A percentile compares a stretch with the other conserved stretches of the same genome.
phyloP scores from a whole-genome alignment of 2,113 vertebrate species.

The Tragelaphus scriptus region DNA sequence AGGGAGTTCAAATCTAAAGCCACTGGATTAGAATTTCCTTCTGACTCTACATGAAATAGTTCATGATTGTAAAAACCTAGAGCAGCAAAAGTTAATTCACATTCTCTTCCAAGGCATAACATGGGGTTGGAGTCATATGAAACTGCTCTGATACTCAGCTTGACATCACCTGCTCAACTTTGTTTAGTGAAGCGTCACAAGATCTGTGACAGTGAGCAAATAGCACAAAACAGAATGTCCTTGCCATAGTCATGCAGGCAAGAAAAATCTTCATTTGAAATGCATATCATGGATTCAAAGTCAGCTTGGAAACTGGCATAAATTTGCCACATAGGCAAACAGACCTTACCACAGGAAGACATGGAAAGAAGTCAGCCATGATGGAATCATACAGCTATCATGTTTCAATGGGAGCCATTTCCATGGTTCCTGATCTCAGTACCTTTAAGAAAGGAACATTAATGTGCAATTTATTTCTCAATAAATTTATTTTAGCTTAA shows the following conservation, averaged over 20 bases:
- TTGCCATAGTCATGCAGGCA: not conserved
- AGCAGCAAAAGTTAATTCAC: not conserved
- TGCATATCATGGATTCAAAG: not conserved
- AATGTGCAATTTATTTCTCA: not conserved
- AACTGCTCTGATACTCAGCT: not conserved
- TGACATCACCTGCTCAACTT: not conserved
- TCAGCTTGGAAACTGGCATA: conserved; percentile 35
- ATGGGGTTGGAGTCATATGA: not conserved
- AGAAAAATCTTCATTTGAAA: conserved; percentile 20
- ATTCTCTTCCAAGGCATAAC: not conserved
- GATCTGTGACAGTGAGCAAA: not conserved
- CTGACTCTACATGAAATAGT: not conserved
- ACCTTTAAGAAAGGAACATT: not conserved
- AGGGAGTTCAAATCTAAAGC: not conserved
- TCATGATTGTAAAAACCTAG: not conserved
- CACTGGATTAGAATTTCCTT: not conserved
- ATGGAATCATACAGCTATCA: not conserved
- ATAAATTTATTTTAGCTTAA: conserved; percentile 20
- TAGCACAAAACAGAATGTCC: not conserved
- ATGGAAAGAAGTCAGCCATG: conserved; percentile 29
- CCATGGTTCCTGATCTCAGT: not conserved
- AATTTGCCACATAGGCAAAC: not conserved
- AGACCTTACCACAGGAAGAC: not conserved
- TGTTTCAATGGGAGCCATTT: not conserved
- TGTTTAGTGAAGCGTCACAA: not conserved